Base-by-base conservation (phyloP, 2,888 invertebrate genomes). In the Melanchra persicariae region DNA sequence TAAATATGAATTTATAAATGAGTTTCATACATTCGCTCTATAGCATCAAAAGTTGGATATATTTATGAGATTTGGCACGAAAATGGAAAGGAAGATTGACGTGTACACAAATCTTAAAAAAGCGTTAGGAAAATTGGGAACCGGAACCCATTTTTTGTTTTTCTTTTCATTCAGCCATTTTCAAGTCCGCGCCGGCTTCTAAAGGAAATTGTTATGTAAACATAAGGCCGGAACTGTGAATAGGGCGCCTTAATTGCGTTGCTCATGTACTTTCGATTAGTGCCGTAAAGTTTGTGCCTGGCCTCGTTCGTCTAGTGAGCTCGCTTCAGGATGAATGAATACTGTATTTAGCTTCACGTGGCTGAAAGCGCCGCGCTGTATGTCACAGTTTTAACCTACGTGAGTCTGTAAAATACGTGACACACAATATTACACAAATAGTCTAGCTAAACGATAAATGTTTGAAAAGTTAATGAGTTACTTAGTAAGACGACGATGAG, bases 171-270 rank as follows among this genome's bases (percentile, higher is more conserved):
- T 34, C 34, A 37, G 26, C 26, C 17, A 37, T 57, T 55, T 49
- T 22, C 55, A 22, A 34, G 59, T 49, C 60, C 43, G 47, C 43
- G 26, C 4, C 19, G 40, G 40, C 24, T 74, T 54, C 24, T 60
- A 75, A 75, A 55, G 59, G 55, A 57, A 74, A 59, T 58, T 59
- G 43, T 76, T 45, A 64, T 64, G 51, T 73, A 59, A 49, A 67
- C 67, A 59, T n/a, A 40, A 30, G n/a, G 45, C 58, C 51, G 40
- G 74, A 64, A 72, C 59, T 24, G 58, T 65, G 65, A 72, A 52
- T 30, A 61, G 37, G 52, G 58, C 22, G 6, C 34, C 57, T 51
- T 77, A 66, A 77, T 77, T 62, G 66, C 66, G 22, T 66, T 49
- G 73, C 58, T 62, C 62, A 52, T 71, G 26, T 47, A 66, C 49